Base-by-base conservation (phyloP, 2,888 invertebrate species). In the Drosophila atripex region DNA sequence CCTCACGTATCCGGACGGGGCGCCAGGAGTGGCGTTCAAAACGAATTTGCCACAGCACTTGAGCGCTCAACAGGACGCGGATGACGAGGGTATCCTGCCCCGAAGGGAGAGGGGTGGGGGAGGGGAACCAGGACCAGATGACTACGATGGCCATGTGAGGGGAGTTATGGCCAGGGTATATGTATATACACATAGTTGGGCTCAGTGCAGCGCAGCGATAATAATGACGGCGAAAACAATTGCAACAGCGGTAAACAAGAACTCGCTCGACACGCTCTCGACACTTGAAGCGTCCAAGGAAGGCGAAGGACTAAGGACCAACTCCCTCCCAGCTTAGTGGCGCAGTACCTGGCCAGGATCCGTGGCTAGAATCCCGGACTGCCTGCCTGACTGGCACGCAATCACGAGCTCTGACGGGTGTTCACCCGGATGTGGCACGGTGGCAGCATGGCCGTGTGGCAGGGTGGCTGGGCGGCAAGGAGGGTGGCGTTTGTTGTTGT, bases 11-110 rank as follows among this genome's bases (percentile, higher is more conserved):
- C 45, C 49, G 79, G 79, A 71, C 86, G 64, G 46, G 72, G 60
- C 58, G 60, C 51, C 71, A 74, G 74, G 86, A 85, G 86, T 78
- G 86, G 86, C 77, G 85, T 73, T 88, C 88, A 86, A 84, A 84
- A 84, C 84, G 84, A 88, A 84, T 84, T 84, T 84, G 88, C 84
- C 87, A 88, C 84, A 84, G 87, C 85, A 88, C 84, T 84, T 84
- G 84, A 86, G 84, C 87, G 85, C 84, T 84, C 82, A 84, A 84
- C 88, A 84, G 64, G 45, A 65, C 55, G 45, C 46, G 46, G 32
- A 46, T 47, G 49, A 50, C 35, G 71, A 61, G 57, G 43, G 43
- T 18, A 18, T 43, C 43, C 55, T 59, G 57, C 60, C 28, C 28
- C 7, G 25, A 8, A 8, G 53, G 38, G 11, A 6, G 32, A 4